Evolutionary conservation across 2,113 vertebrate genomes (phyloP), one percentile per base, ranked within the genome.

Genomic region (Gambusia holbrooki): DNA sequence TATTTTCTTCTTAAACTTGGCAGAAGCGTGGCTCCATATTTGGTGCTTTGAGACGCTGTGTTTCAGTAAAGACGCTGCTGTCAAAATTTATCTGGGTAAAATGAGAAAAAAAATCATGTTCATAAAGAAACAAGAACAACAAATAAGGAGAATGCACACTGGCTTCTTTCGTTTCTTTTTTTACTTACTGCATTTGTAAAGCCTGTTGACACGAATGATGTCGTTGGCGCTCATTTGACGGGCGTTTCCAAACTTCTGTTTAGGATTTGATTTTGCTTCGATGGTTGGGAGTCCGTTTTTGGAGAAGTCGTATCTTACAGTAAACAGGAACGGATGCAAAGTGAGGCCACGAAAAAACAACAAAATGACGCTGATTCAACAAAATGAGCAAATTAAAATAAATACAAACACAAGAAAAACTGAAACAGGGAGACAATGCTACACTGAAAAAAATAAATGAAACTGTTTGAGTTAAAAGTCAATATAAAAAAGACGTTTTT

Each of bases 121-220:
- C 40, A 42, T 42, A 42, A 42, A 42, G 12, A 42, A 42, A 42
- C 40, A 42, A 42, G 40, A 15, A 42, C 40, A 42, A 42, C 11
- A 15, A 42, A 42, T 14, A 42, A 42, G 7, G 22, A 48, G 45
- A 48, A 19, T 6, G 15, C 35, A 48, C 17, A 19, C 14, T 15
- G 42, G 45, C 3, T 62, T 5, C 42, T 29, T 42, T 40, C 27
- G 27, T 27, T 17, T 22, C 14, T 5, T 45, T 33, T 54, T 42
- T 17, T 22, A 87, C 83, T 78, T 65, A 84, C 82, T 27, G 79
- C 92, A 93, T 5, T 0, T 0, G 48, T 93, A 93, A 12, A 93
- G 86, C 4, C 0, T 37, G 61, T 93, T 93, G 79, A 92, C 25
- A 0, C 88, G 87, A 0, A 0, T 14, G 2, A 90, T 85, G 76